Evolutionary conservation across 2,888 invertebrate genomes (phyloP).

Genomic region (Venustoraphidia nigricollis): DNA sequence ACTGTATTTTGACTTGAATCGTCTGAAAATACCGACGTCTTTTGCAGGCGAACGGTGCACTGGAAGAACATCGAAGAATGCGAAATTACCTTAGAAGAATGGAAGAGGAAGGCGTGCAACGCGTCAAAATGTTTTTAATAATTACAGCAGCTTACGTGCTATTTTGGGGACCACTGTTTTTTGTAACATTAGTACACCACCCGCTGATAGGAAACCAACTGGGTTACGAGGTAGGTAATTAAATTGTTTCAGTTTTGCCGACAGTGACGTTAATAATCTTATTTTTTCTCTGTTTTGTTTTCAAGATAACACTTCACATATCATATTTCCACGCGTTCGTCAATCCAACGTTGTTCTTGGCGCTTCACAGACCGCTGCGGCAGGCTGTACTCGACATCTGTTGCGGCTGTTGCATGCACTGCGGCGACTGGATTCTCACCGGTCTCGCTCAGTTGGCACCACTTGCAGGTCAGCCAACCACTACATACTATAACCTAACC

Average conservation of each 20-base stretch:
- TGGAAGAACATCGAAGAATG: constrained; percentile 58
- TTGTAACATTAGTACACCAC: constrained; percentile 67
- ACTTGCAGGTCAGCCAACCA: constrained; percentile 8
- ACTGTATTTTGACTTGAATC: neutral
- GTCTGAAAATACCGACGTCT: neutral
- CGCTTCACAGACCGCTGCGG: constrained; percentile 58
- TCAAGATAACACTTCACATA: constrained; percentile 67
- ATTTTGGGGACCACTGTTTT: constrained; percentile 83
- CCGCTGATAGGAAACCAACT: constrained; percentile 54
- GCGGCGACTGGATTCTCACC: constrained; percentile 42
- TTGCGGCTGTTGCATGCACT: constrained; percentile 55
- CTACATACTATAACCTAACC: constrained; percentile 5
- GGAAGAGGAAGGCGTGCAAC: constrained; percentile 64
- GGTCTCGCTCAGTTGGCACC: constrained; percentile 1
- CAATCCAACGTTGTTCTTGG: constrained; percentile 66
- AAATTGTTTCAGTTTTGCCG: neutral
- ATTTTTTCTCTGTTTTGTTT: no score
- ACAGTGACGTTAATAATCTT: no score
- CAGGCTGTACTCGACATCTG: constrained; percentile 56
- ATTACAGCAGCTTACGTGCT: constrained; percentile 72
- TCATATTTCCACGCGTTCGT: constrained; percentile 78
- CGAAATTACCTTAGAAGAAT: constrained; percentile 62
- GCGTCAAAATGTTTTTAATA: constrained; percentile 74
- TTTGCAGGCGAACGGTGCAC: constrained; percentile 31
- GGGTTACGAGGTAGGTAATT: constrained; percentile 50